Conservation (phyloP, 2,113 vertebrate species). For the Callionymus lyra region DNA sequence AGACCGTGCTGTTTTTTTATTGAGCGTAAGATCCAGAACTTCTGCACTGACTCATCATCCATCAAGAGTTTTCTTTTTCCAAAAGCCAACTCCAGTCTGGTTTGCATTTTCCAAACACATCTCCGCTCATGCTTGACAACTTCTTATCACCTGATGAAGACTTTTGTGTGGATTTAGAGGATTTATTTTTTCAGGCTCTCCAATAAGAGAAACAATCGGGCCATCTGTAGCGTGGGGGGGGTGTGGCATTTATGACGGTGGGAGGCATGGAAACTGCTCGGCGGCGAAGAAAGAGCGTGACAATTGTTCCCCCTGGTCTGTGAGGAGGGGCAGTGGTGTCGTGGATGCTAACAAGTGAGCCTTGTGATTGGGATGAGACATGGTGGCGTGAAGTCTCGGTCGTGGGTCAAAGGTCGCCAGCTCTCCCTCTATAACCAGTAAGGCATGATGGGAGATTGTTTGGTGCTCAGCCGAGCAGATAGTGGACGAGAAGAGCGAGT, state of each 20-base stretch:
- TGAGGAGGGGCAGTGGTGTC: constrained; percentile 19
- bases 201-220: constrained; percentile 27
- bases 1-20: constrained; percentile 4
- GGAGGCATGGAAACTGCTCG: constrained; percentile 16
- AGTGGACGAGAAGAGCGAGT: constrained; percentile 13
- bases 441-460: constrained; percentile 18
- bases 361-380: constrained; percentile 35
- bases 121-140: no score
- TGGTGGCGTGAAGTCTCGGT: constrained; percentile 16
- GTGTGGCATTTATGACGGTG: constrained; percentile 40
- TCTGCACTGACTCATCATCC: neutral
- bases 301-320: constrained; percentile 20
- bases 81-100: neutral
- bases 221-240: constrained; percentile 25
- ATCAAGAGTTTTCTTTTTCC: no score
- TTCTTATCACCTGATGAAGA: constrained; percentile 18
- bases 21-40: constrained; percentile 55
- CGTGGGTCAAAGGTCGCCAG: constrained; percentile 33
- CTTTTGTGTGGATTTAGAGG: constrained; percentile 8
- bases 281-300: constrained; percentile 11
- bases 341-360: constrained; percentile 31
- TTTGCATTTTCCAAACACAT: no score
- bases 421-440: constrained; percentile 20
- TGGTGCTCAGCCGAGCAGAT: neutral
- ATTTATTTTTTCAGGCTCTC: neutral